Evolutionary conservation across 2,113 vertebrate species (phyloP).

Genomic region (Tachysurus fulvidraco): DNA sequence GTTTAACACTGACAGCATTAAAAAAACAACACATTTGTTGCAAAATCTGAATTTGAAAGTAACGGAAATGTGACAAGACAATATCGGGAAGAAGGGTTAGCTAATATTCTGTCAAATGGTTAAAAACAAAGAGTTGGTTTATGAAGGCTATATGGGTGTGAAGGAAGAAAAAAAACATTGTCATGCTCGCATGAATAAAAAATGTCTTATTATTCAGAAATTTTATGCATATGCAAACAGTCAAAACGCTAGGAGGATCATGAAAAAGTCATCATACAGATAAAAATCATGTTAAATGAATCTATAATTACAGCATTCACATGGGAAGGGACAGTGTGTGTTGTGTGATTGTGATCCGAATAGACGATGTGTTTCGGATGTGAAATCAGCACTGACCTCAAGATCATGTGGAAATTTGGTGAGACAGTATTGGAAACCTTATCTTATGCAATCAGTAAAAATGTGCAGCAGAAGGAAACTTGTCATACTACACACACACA

Average conservation of each 20-base stretch:
- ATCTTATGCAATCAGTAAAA: background rate
- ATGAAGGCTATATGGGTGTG: too few species aligned
- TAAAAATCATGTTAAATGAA: background rate
- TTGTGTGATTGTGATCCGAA: background rate
- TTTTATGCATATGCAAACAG: background rate
- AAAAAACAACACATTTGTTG: background rate
- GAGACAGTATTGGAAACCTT: background rate
- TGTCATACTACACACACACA: background rate
- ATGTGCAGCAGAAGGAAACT: background rate
- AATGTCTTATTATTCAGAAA: background rate
- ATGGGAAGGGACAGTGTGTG: background rate
- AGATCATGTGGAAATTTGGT: background rate
- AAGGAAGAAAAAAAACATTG: too few species aligned
- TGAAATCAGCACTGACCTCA: background rate
- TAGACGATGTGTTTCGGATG: background rate
- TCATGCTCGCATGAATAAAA: background rate
- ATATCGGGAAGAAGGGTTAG: conserved; percentile 21
- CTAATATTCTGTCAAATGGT: conserved; percentile 18
- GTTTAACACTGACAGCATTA: background rate
- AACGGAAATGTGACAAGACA: conserved; percentile 1
- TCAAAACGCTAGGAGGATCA: background rate
- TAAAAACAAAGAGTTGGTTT: background rate
- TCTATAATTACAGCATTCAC: background rate
- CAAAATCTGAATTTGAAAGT: background rate
- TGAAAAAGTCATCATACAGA: background rate